Base-by-base conservation (phyloP, 30 jellyfish, hydroid and myxozoan species). In the Cassiopea xamachana region DNA sequence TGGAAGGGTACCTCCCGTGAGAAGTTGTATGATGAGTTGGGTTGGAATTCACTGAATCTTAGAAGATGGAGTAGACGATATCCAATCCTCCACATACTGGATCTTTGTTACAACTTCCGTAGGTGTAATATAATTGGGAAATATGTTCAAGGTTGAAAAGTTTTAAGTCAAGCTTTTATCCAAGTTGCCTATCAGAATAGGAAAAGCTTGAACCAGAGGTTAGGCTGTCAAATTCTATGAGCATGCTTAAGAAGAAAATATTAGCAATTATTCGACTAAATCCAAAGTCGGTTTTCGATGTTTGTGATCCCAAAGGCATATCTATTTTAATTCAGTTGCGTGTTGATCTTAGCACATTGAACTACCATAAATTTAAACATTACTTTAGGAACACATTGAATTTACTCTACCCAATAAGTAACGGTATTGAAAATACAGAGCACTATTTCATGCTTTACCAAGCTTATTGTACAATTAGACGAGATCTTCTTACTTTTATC, bases 51-150 rank as follows among this genome's bases (percentile, higher is more conserved):
- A 7, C 19, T 85, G 27, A 73, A 73, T 79, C 64, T 70, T 2
- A 87, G 93, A 70, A 87, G 93, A 12, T 85, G 79, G 93, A 85
- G 93, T 79, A 85, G 93, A 85, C 93, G 87, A 73, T 18, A 73
- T 68, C 87, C 92, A 18, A 70, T 85, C 13, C 87, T 79, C 2
- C 88, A 70, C 4, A 78, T 70, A 6, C 87, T 49, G 2, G 88
- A 86, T 19, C 59, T 89, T 43, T 58, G 46, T 67, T 86, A 75
- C 60, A 19, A 48, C 75, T 73, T 75, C 58, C 93, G 93, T 45
- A 60, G 59, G 44, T 6, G 45, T 14, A 89, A 48, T 75, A 67
- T 58, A 86, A 64, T 62, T 18, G 91, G 91, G 72, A 69, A 83
- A 43, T 62, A 14, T 44, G n/a, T 2, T 8, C 85, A 44, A 69